Base-by-base conservation (phyloP, 2,888 invertebrate genomes). In the Creontiades dilutus region DNA sequence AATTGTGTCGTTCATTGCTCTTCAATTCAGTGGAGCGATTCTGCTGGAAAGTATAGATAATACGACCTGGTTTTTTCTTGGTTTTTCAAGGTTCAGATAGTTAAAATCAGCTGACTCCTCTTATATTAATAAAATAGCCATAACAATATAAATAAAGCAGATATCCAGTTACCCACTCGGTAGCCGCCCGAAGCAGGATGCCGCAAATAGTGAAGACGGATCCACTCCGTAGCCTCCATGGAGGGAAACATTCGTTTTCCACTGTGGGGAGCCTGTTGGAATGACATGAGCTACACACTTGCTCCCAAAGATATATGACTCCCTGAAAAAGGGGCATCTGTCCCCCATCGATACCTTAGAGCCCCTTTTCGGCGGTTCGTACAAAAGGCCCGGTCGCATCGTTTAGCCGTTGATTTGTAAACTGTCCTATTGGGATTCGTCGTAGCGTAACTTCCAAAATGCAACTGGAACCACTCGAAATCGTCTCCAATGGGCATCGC, bases 361-460 rank as follows among this genome's bases (percentile, higher is more conserved):
- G 46, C 82, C 82, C 82, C 47, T 82, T 81, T 82, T 82, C 52
- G 27, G 80, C 7, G 5, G 46, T 82, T 27, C 23, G 52, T 46
- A 86, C 86, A 86, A 86, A 86, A 75, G 86, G 23, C 37, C 81
- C 68, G 23, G 86, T 84, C 82, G 75, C 76, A 88, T 84, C 89
- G 89, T 89, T 89, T 89, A 89, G 89, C 89, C 84, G 89, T 89
- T 89, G 89, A 89, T 89, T 89, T 89, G 89, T 89, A 89, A 89
- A 89, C 89, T 89, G 81, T 89, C 89, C 89, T 75, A 86, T 86
- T 75, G 46, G 75, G 75, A 23, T 23, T 19, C 86, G 86, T 46
- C 47, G 68, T 75, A 76, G 86, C 86, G 86, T 68, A 86, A 86
- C 86, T 68, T n/a, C 86, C 1, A 75, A 86, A 86, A 86, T 68